Base-by-base conservation (phyloP, 2,888 invertebrate genomes). In the Incurvaria masculella region DNA sequence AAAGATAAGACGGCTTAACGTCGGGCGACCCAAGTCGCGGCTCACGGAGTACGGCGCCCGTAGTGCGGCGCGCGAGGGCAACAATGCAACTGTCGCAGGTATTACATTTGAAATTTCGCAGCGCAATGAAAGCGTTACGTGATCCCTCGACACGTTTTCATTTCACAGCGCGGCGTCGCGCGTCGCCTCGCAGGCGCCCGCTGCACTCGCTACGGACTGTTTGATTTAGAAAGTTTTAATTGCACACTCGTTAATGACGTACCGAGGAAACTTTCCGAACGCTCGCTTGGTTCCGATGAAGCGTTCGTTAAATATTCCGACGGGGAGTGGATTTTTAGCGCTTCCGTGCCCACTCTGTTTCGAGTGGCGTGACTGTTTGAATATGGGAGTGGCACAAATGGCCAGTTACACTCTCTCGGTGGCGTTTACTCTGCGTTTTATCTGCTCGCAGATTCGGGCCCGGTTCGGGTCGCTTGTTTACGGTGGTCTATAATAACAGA, bases 111-210 rank as follows among this genome's bases (percentile, higher is more conserved):
- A 57, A 69, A 67, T 66, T 68, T 68, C 65, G 66, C 60, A 64
- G 59, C 56, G 66, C 67, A 64, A 68, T 69, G 69, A 70, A 69
- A 69, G 67, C 61, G 64, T 65, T 68, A 70, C 69, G 69, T 69
- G 69, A 69, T 65, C 65, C 59, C 58, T 52, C 57, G 61, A 58
- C 55, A 58, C 58, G 57, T 59, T 60, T 61, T 61, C 8, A 33
- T 33, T 33, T 14, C 14, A 11, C 23, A 23, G 23, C 23, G 23
- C 4, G n/a, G 10, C 23, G 5, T 23, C 23, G 23, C 23, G 23
- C 23, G 5, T 4, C 5, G 10, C 5, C 23, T 23, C 10, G 23
- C 23, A 23, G 23, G 4, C 10, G 10, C 10, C 23, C 10, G 23
- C 23, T 14, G 33, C 33, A n/a, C n/a, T 14, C 33, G 14, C 11